Evolutionary conservation across 2,888 invertebrate species (phyloP), one percentile per base, ranked within the genome.

Genomic region (Sussaba pulchella): DNA sequence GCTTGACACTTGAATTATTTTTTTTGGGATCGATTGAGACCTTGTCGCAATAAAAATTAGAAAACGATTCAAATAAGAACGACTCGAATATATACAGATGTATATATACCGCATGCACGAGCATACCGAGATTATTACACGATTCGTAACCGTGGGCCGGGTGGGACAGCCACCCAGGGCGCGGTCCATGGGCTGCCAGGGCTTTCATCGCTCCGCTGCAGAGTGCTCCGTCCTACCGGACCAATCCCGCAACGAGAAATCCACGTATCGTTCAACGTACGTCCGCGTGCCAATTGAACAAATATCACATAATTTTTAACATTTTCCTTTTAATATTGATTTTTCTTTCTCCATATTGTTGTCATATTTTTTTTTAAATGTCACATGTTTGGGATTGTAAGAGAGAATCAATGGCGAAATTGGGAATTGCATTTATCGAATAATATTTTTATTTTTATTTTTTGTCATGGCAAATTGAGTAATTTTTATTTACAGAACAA

Each of bases 91-190:
- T n/a, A 21, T 10, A 9, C 39, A 41, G 21, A 26, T 67, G 21
- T 36, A 17, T 24, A 14, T 10, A 8, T 50, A n/a, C n/a, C n/a
- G 39, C 10, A 19, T 12, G 14, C 26, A 31, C 31, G 6, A 31
- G 61, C 61, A 43, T 59, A 59, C 31, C 39, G 24, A 52, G 71
- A 54, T 77, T 69, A 64, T 76, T 54, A 72, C 45, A 36, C 61
- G 77, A 73, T 59, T 52, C 47, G 43, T 73, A 74, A 70, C 64
- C 70, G 81, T 81, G 77, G 45, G 81, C 57, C 73, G 77, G 43
- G 54, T 81, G 61, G 77, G 78, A 78, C 69, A 82, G 80, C 72
- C 81, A 31, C n/a, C n/a, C 31, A 78, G 78, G 85, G 81, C 82
- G 85, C 86, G 86, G 83, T 82, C 50, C 54, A 52, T 39, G 45